Evolutionary conservation across 2,113 vertebrate species (phyloP).

Genomic region (Halichoeres trimaculatus): DNA sequence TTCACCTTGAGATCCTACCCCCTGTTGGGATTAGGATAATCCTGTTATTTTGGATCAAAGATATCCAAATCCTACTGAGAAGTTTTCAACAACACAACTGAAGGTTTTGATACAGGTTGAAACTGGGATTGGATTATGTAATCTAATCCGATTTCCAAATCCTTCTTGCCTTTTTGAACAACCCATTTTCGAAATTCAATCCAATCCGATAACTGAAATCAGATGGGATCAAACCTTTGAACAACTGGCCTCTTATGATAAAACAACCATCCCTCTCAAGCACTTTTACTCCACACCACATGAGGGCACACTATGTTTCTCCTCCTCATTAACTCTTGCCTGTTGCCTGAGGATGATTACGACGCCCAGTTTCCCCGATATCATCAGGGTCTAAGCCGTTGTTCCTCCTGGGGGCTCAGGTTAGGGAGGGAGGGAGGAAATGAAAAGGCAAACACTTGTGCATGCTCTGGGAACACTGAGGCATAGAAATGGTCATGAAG

Average conservation of each 20-base stretch:
- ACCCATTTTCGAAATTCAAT: too few species aligned
- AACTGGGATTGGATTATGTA: too few species aligned
- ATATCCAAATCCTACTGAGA: too few species aligned
- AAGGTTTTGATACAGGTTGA: too few species aligned
- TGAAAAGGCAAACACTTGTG: conserved; percentile 70
- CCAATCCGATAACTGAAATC: too few species aligned
- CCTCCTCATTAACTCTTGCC: conserved; percentile 41
- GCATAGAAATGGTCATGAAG: conserved; percentile 63
- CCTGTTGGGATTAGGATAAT: too few species aligned
- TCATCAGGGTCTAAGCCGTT: conserved; percentile 26
- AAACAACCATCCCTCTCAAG: background rate
- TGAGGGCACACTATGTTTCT: conserved; percentile 30
- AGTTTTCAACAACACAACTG: too few species aligned
- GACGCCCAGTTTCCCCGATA: conserved; percentile 58
- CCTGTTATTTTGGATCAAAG: too few species aligned
- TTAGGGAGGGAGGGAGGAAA: conserved; percentile 42
- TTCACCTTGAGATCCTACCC: too few species aligned
- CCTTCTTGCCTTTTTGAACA: too few species aligned
- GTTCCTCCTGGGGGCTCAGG: conserved; percentile 28
- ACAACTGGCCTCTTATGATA: background rate
- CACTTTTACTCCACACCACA: conserved; percentile 31
- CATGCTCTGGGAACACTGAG: conserved; percentile 51
- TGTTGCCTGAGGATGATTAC: conserved; percentile 45
- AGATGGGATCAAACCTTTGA: too few species aligned
- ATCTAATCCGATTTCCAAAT: too few species aligned